Evolutionary conservation across 2,888 invertebrate species (phyloP).

Genomic region (Megalurothrips usitatus): DNA sequence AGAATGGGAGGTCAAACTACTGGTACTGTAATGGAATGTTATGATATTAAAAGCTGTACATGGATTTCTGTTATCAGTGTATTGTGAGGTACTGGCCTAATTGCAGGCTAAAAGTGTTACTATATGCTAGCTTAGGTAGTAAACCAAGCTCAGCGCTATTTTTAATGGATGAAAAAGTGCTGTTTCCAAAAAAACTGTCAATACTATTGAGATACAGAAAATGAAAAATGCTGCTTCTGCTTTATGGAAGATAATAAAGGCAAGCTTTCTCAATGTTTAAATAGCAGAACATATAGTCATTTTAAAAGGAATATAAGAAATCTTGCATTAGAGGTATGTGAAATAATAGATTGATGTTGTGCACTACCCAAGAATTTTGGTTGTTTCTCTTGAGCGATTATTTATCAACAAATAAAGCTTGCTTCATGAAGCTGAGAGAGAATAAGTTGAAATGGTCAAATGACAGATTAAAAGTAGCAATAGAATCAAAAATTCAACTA

Average conservation of each 20-base stretch:
- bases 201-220: conserved; percentile 34
- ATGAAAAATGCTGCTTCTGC: not conserved
- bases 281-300: too few species aligned
- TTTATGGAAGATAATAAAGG: not conserved
- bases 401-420: too few species aligned
- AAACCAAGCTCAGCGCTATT: conserved; percentile 26
- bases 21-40: not conserved
- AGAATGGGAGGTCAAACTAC: not conserved
- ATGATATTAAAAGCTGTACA: conserved; percentile 8
- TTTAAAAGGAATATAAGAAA: too few species aligned
- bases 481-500: not conserved
- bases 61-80: not conserved
- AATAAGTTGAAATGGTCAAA: too few species aligned
- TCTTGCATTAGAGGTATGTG: too few species aligned
- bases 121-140: conserved; percentile 16
- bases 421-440: too few species aligned
- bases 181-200: conserved; percentile 19
- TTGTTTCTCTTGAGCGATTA: too few species aligned
- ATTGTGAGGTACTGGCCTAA: not conserved
- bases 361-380: too few species aligned
- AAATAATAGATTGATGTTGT: too few species aligned
- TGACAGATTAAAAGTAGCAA: not conserved
- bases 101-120: conserved; percentile 11
- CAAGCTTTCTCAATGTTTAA: not conserved
- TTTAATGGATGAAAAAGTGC: conserved; percentile 33